Percentiles rank a stretch among this genome's conserved stretches.
phyloP scores from a whole-genome alignment of 2,888 invertebrate genomes.

The Sclerodermus sp. region DNA sequence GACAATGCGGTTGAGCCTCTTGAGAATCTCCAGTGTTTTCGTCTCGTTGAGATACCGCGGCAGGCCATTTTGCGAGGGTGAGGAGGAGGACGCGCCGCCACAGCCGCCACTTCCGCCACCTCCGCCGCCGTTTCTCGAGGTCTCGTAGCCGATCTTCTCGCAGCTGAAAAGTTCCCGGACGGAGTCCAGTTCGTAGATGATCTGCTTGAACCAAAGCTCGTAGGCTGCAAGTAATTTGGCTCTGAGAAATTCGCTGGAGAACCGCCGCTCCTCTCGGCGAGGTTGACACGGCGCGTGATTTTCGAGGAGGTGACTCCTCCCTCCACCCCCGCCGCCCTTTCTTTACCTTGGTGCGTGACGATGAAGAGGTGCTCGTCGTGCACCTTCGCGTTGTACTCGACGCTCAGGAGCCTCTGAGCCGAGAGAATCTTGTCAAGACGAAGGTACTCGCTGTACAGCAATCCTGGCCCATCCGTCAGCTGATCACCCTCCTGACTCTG shows the following conservation, averaged over 20 bases:
- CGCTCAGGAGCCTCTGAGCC: slow-evolving; percentile 81
- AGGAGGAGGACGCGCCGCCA: too few species aligned
- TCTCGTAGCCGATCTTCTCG: slow-evolving; percentile 8
- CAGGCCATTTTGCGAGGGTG: slow-evolving; percentile 11
- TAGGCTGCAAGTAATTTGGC: slow-evolving; percentile 70
- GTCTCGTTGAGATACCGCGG: slow-evolving; percentile 79
- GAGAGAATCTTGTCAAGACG: slow-evolving; percentile 84
- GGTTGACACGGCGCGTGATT: too few species aligned
- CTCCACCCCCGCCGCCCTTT: too few species aligned
- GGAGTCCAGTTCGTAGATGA: slow-evolving; percentile 94
- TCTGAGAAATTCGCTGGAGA: not conserved
- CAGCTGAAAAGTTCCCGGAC: slow-evolving; percentile 77
- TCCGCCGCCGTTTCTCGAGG: slow-evolving; percentile 18
- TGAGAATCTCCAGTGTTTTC: slow-evolving; percentile 89
- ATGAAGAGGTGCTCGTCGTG: slow-evolving; percentile 98
- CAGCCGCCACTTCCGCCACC: too few species aligned
- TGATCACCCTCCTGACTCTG: slow-evolving; percentile 61
- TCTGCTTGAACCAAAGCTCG: slow-evolving; percentile 99
- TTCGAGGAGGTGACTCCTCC: too few species aligned
- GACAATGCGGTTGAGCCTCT: slow-evolving; percentile 86
- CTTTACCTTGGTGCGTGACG: slow-evolving; percentile 91
- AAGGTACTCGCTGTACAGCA: slow-evolving; percentile 88
- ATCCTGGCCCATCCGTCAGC: slow-evolving; percentile 72
- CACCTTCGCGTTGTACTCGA: slow-evolving; percentile 70
- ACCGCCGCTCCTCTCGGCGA: not conserved